Base-by-base conservation (phyloP, 2,113 vertebrate species). In the Arothron firmamentum region DNA sequence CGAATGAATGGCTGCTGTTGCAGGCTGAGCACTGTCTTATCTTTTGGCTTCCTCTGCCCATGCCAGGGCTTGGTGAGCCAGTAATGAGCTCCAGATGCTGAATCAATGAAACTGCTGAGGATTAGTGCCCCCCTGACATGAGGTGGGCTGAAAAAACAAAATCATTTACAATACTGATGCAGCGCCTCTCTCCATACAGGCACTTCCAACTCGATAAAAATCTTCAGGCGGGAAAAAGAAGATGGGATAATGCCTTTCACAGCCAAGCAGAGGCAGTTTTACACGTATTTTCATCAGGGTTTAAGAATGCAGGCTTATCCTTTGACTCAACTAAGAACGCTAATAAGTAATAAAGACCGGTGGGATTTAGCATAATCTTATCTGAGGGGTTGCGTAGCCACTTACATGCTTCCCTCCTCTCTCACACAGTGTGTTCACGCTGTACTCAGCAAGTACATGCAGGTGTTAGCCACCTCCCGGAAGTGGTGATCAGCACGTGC, bases 21-120 rank as follows among this genome's bases (percentile, higher is more conserved):
- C 48, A 61, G 52, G 45, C 2, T n/a, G 45, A n/a, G 14, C 45
- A 16, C 62, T 42, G 31, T 57, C 53, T 66, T 70, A 71, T 80
- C 50, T 42, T 41, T 74, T 18, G 56, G 60, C 57, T 65, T 67
- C 56, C 70, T 41, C 38, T 55, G 18, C 43, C 46, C 56, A 74
- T 70, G 61, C 72, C 75, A 79, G 56, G 56, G 28, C 59, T 62
- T 75, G 58, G 65, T 42, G 60, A 74, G 67, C 83, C 79, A 74
- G 72, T 86, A 78, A 82, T 78, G 70, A 80, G 75, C 77, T 66
- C 31, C 62, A 57, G 69, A 48, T 38, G 59, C 19, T 51, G 14
- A 72, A 78, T 85, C 81, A 3, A 84, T 88, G 62, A 65, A 15
- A 48, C 54, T 68, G 59, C 71, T 50, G 42, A 75, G 68, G 79